These are phyloP conservation scores for western clawed frog (Xenopus tropicalis) DNA, from an alignment of 2,113 vertebrate genomes.

Conservation along the genomic window UCB_Xtro_10.0 CM004443.2:19935501-19936000, in stretches of 20 bases:
- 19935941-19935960: too few relatives aligned
- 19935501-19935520: conserved; percentile 63
- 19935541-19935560: conserved; percentile 60
- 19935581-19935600: conserved; percentile 49
- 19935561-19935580: conserved; percentile 56
- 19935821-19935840: background rate
- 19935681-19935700: conserved; percentile 11
- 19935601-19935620: conserved; percentile 55
- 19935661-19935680: background rate
- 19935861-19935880: too few relatives aligned
- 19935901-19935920: too few relatives aligned
- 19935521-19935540: conserved; percentile 60
- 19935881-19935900: too few relatives aligned
- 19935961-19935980: too few relatives aligned
- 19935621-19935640: conserved; percentile 22
- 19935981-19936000: too few relatives aligned
- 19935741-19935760: conserved; percentile 13
- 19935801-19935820: background rate
- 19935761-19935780: conserved; percentile 14
- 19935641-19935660: conserved; percentile 35
- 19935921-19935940: too few relatives aligned
- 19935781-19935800: conserved; percentile 20
- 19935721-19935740: conserved; percentile 18
- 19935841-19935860: too few relatives aligned
- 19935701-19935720: conserved; percentile 33